Base-by-base conservation (phyloP, 1,140 invertebrate species). In the Bombyx mandarina region DNA sequence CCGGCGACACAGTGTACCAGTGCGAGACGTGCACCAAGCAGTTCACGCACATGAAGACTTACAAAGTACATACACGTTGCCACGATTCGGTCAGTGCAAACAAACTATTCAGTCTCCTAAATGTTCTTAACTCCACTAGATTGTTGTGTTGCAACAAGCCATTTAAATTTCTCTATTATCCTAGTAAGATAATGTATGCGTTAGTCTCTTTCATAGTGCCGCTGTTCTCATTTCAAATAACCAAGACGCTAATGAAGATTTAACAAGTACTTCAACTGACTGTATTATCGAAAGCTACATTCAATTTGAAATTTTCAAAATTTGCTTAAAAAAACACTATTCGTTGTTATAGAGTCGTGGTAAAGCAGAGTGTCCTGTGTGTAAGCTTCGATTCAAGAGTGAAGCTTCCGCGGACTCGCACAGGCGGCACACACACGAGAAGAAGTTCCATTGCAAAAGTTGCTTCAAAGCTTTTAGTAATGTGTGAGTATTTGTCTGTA, bases 391-490 rank as follows among this genome's bases (percentile, higher is more conserved):
- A 8, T 68, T 62, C 52, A 65, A 68, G 43, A 65, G 35, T 26
- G 56, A 57, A 7, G 48, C 54, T 4, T 10, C 54, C 1, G 54
- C 42, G 42, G 46, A 47, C 0, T 58, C 60, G 0, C 66, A 68
- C 44, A n/a, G 35, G 8, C 58, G 60, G 9, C 52, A 60, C 0
- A 18, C 50, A 6, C 66, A 68, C 52, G 52, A 47, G 35, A 68
- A 68, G 58, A 68, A 63, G 46, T 68, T 63, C 45, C 52, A 57
- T 47, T 68, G 66, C 58, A 68, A 65, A 22, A 10, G 45, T 0
- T 68, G 66, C 22, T 56, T 60, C n/a, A 68, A 68, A 46, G 52
- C 60, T 3, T 65, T 65, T 35, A 68, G 45, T 54, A 65, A 65
- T 42, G 57, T 65, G 66, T 67, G 58, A 64, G 62, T 58, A 5